Base-by-base conservation (phyloP, 2,113 vertebrate genomes). In the Strigops habroptila region DNA sequence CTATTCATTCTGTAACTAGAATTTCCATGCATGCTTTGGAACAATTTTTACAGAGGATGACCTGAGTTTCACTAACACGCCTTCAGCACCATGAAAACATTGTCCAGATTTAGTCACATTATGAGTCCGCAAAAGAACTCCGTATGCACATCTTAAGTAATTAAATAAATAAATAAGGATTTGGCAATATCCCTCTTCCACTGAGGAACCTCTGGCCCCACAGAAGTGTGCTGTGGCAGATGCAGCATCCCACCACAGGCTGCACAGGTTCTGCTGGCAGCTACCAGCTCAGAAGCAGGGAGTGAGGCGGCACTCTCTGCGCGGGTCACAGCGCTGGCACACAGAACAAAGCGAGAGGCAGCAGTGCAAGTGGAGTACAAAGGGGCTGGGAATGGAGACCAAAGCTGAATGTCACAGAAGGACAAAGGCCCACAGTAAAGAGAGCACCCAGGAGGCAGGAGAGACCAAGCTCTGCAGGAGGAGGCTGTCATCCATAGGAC, bases 171-270 rank as follows among this genome's bases (percentile, higher is more conserved):
- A 12, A 7, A 3, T 64, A 48, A 37, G 30, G 13, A 37, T 75
- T 68, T 46, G 84, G 69, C 18, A 39, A 14, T 3, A 24, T 25
- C n/a, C 16, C 19, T 82, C 52, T 82, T 52, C 17, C 41, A 46
- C 27, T 19, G 39, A 59, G 71, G n/a, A 71, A 25, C 18, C 44
- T 23, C 25, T 57, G 22, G 57, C 39, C 51, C 28, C 67, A 19
- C 0, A 0, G 2, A 22, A 41, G 57, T 0, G 4, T 0, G 8
- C 22, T 1, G 1, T 2, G 41, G 71, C 79, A 69, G 92, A n/a
- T 0, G 0, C 73, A 91, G 91, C 89, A 83, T 30, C 46, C 35
- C 60, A 31, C 27, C n/a, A 1, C 30, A n/a, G 77, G 73, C 91
- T 92, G 91, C 1, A 3, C 60, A 8, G 59, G 48, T 19, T 35